These are phyloP conservation scores for Ammospiza maritima DNA, from an alignment of 2,797 vertebrate species.

Conservation along the genomic window DNA sequence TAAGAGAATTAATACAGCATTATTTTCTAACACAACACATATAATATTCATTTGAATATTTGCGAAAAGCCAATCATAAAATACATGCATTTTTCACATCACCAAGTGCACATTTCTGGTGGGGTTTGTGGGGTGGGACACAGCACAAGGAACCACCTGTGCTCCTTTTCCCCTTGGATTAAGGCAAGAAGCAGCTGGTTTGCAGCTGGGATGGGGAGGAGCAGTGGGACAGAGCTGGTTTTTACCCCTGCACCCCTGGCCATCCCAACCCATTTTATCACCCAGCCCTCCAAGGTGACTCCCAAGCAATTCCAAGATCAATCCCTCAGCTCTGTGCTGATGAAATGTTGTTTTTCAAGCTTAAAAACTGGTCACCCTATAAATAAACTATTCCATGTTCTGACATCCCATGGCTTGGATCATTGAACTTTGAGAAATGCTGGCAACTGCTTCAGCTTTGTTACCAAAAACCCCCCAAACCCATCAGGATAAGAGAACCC, in stretches of 20 bases:
- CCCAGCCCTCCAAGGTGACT: neutral
- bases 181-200: neutral
- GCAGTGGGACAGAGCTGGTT: neutral
- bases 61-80: too few relatives aligned
- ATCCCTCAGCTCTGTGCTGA: neutral
- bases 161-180: neutral
- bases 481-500: neutral
- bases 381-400: slow-evolving; percentile 32
- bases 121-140: neutral
- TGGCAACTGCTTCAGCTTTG: neutral
- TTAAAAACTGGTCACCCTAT: neutral
- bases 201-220: neutral
- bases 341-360: neutral
- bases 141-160: neutral
- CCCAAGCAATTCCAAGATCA: neutral
- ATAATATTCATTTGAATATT: too few relatives aligned
- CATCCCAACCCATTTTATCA: neutral
- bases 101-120: neutral
- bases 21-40: too few relatives aligned
- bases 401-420: neutral
- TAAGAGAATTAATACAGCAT: too few relatives aligned
- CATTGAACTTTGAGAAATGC: neutral
- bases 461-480: neutral
- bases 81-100: too few relatives aligned
- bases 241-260: neutral